These are phyloP conservation scores for Lamproptera curius DNA, from an alignment of 2,888 invertebrate species.

Conservation along the genomic window DNA sequence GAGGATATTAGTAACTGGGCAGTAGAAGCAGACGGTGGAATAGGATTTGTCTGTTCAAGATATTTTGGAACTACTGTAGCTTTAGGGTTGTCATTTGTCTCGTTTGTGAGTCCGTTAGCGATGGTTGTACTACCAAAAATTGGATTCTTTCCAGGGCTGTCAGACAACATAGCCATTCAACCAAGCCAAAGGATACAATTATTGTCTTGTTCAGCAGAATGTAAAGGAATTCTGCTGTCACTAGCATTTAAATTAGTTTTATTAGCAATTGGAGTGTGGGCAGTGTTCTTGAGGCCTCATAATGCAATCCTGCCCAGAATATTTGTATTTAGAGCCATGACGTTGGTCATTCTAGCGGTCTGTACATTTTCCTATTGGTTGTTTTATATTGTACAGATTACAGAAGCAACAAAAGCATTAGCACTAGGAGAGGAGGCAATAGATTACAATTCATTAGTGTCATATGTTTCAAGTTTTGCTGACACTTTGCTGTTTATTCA, in stretches of 20 bases:
- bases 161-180: conserved; percentile 83
- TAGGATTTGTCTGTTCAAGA: conserved; percentile 86
- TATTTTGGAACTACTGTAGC: conserved; percentile 91
- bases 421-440: conserved; percentile 88
- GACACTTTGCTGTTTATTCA: conserved; percentile 97
- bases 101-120: conserved; percentile 94
- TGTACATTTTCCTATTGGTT: conserved; percentile 98
- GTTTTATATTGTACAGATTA: conserved; percentile 96
- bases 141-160: conserved; percentile 87
- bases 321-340: conserved; percentile 92
- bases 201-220: conserved; percentile 93
- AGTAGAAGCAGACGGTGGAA: conserved; percentile 83
- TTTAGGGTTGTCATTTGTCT: conserved; percentile 86
- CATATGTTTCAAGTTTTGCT: conserved; percentile 94
- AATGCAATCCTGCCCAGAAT: conserved; percentile 94
- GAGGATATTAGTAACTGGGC: conserved; percentile 94
- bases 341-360: conserved; percentile 92
- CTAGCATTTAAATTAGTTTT: conserved; percentile 94
- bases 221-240: conserved; percentile 95
- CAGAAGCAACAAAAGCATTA: conserved; percentile 88
- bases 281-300: conserved; percentile 90
- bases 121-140: conserved; percentile 97
- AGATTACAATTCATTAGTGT: conserved; percentile 92
- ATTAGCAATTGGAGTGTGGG: conserved; percentile 94
- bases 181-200: conserved; percentile 83